These are phyloP conservation scores for Glyptemys insculpta DNA, from an alignment of 2,797 vertebrate species.

Conservation along the genomic window DNA sequence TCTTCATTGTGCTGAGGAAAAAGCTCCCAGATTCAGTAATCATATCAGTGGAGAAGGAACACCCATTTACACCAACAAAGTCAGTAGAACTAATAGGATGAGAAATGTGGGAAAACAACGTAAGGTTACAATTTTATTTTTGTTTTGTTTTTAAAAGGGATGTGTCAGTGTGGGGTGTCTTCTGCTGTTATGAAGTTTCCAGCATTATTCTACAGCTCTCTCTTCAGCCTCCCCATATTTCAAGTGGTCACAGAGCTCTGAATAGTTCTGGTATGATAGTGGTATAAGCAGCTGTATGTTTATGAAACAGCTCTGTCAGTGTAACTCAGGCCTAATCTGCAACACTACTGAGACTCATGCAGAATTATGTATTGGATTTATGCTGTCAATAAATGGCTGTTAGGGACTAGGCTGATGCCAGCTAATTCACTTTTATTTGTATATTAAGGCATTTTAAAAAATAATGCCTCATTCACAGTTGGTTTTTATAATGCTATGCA, in stretches of 20 bases:
- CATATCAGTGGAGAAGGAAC: background rate
- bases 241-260: background rate
- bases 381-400: background rate
- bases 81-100: background rate
- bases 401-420: background rate
- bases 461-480: background rate
- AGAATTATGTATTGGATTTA: background rate
- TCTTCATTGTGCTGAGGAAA: background rate
- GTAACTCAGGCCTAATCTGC: background rate
- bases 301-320: background rate
- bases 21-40: background rate
- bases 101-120: background rate
- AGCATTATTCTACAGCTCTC: background rate
- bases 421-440: background rate
- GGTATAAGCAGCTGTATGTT: background rate
- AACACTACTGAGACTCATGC: rapidly evolving
- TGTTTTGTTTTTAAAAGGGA: background rate
- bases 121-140: background rate
- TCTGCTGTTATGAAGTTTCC: background rate
- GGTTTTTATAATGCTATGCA: background rate
- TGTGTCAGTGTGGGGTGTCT: background rate
- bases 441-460: background rate
- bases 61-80: background rate
- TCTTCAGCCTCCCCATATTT: background rate
- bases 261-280: background rate